Percentiles rank a stretch among this genome's conserved stretches.
These are phyloP conservation scores for Plutomurus gul DNA, from an alignment of 1,140 invertebrate species.

Conservation along the genomic window DNA sequence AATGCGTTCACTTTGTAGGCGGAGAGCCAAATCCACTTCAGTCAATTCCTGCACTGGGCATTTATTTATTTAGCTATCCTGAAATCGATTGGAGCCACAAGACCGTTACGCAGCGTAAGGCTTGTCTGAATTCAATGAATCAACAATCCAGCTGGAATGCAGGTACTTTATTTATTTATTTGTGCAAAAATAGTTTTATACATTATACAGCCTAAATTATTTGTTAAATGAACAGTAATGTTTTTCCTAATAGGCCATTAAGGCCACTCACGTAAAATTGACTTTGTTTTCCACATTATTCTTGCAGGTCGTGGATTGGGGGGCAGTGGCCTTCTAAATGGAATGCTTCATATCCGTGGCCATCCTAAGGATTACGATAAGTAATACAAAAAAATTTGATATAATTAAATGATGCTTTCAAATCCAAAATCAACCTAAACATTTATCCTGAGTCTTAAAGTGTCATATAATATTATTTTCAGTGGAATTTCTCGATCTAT, in stretches of 20 bases:
- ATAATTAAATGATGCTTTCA: not conserved
- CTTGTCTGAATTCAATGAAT: conserved; percentile 2
- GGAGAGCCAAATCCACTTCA: conserved; percentile 3
- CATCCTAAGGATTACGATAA: not conserved
- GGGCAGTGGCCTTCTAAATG: conserved; percentile 1
- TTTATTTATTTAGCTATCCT: not conserved
- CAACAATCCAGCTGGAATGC: conserved; percentile 32
- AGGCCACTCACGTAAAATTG: too few relatives aligned
- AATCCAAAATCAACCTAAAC: too few relatives aligned
- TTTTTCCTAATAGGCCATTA: too few relatives aligned
- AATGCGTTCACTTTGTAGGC: conserved; percentile 56
- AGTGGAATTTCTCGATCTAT: too few relatives aligned
- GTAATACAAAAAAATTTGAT: not conserved
- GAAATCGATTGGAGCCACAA: conserved; percentile 40
- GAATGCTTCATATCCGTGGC: not conserved
- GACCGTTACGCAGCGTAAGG: not conserved
- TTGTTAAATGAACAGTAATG: too few relatives aligned
- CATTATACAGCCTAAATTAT: too few relatives aligned
- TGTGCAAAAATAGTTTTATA: too few relatives aligned
- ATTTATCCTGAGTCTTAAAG: too few relatives aligned
- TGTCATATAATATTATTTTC: too few relatives aligned
- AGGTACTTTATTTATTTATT: too few relatives aligned
- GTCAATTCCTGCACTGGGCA: not conserved
- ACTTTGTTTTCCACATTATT: too few relatives aligned
- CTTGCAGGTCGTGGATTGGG: not conserved